Evolutionary conservation across 2,797 vertebrate species (phyloP).

Genomic region (Bovichtus variegatus): DNA sequence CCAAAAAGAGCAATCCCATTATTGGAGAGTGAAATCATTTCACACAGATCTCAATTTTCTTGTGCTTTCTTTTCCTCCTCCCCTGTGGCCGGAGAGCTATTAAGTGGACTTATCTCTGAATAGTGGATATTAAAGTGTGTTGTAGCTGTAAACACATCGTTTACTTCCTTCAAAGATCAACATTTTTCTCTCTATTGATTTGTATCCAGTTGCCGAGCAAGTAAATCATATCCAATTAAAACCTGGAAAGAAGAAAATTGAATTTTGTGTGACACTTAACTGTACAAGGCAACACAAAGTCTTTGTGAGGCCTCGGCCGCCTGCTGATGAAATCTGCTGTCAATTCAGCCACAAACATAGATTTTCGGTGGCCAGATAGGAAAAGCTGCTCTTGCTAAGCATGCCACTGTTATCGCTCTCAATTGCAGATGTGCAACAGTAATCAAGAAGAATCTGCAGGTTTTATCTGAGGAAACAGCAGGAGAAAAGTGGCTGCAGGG

Average conservation of each 20-base stretch:
- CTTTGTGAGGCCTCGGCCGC: neutral
- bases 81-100: slow-evolving; percentile 28
- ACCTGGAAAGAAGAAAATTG: neutral
- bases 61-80: slow-evolving; percentile 16
- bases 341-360: neutral
- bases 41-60: slow-evolving; percentile 47
- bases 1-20: slow-evolving; percentile 49
- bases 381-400: neutral
- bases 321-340: neutral
- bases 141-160: slow-evolving; percentile 20
- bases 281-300: neutral
- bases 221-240: slow-evolving; percentile 15
- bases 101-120: slow-evolving; percentile 49
- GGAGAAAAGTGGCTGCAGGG: too few relatives aligned
- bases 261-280: neutral
- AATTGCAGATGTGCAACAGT: neutral
- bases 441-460: too few relatives aligned
- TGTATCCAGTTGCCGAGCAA: slow-evolving; percentile 1
- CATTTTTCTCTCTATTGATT: slow-evolving; percentile 23
- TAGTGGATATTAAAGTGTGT: slow-evolving; percentile 23
- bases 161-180: slow-evolving; percentile 27
- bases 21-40: slow-evolving; percentile 53
- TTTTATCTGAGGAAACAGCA: too few relatives aligned
- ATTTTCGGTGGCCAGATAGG: neutral
- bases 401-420: neutral